Base-by-base conservation (phyloP, 2,888 invertebrate genomes). In the Allophyes oxyacanthae region DNA sequence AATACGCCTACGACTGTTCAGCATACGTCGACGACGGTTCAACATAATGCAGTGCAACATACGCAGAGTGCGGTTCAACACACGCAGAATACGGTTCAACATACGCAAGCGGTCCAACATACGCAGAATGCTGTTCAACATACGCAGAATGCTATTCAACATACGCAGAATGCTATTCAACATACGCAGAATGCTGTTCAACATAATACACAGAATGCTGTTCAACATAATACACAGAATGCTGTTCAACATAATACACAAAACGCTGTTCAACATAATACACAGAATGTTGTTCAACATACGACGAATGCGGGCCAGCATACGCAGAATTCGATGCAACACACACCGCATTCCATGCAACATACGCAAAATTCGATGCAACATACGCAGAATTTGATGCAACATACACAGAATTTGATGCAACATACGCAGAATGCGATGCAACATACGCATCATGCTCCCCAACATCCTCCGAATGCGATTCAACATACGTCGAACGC, bases 141-240 rank as follows among this genome's bases (percentile, higher is more conserved):
- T 25, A 44, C 41, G 41, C 62, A 51, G 8, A 52, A 32, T 26
- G 26, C 40, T n/a, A 11, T 11, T 1, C 11, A 11, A 40, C 34
- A 44, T 20, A 11, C 44, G 33, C 43, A 14, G 7, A 26, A 41
- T 11, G 26, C 34, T 7, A n/a, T 9, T 8, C 43, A 43, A 9
- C 49, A 38, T 10, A 5, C 34, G 13, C 43, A 52, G 0, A 54
- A 59, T 15, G n/a, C 48, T 1, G n/a, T 13, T 15, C 61, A 42
- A 9, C 62, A n/a, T n/a, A n/a, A 53, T 11, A 10, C 32, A 38
- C 48, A 15, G 5, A 34, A 10, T 7, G 9, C 85, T 13, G 82
- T 83, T 14, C 82, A 83, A 0, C 80, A 44, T 25, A 3, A 6
- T 10, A 25, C 20, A 33, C 52, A 45, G 0, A 48, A 44, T 25